Evolutionary conservation across 2,113 vertebrate species (phyloP).

Genomic region (Varanus komodoensis): DNA sequence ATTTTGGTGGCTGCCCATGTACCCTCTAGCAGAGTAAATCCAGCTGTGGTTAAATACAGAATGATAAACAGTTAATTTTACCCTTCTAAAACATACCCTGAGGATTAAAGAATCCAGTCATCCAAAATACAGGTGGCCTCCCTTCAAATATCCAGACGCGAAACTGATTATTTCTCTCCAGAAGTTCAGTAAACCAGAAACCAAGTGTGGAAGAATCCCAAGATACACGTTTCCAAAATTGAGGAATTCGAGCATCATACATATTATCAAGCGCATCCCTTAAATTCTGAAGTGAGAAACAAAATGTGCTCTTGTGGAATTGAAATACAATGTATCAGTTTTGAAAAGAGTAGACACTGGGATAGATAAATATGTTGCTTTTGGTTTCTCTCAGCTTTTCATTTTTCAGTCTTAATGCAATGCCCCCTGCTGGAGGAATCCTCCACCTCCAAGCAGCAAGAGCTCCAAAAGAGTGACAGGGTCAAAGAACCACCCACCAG

Average conservation of each 20-base stretch:
- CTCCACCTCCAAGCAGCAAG: no score
- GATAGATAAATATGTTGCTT: no score
- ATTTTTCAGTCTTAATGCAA: no score
- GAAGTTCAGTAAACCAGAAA: conserved; percentile 84
- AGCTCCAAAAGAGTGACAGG: no score
- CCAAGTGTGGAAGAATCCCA: conserved; percentile 84
- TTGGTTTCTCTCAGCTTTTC: no score
- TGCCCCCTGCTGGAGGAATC: no score
- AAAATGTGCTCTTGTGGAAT: neutral
- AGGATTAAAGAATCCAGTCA: conserved; percentile 85
- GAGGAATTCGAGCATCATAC: conserved; percentile 81
- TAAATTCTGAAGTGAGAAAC: conserved; percentile 72
- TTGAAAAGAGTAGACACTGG: neutral
- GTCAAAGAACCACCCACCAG: no score
- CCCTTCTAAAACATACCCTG: conserved; percentile 72
- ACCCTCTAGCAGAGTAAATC: neutral
- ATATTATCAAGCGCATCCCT: conserved; percentile 82
- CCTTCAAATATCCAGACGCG: conserved; percentile 80
- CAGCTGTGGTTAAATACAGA: conserved; percentile 13
- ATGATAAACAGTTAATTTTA: neutral
- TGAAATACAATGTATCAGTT: neutral
- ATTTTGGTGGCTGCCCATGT: conserved; percentile 12
- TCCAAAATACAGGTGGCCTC: conserved; percentile 82
- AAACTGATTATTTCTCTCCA: conserved; percentile 82
- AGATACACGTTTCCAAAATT: conserved; percentile 80